Percentiles rank a stretch among this genome's conserved stretches.
phyloP scores from a whole-genome alignment of 2,113 vertebrate genomes.

The Pelecanus crispus region DNA sequence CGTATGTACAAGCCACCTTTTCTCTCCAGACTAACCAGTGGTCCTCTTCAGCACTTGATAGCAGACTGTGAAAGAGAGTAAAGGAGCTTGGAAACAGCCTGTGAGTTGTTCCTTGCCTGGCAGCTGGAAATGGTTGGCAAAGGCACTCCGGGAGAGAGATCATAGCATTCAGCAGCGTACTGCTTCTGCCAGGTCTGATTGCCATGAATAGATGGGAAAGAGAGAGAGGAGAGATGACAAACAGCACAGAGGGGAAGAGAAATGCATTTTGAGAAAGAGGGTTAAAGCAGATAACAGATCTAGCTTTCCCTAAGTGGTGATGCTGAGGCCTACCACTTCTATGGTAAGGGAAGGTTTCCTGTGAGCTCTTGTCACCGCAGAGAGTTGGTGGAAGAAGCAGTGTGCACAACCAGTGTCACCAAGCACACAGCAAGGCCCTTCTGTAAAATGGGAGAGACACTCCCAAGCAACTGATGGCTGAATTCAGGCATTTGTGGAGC shows the following conservation, averaged over 20 bases:
- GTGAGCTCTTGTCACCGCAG: background rate
- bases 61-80: background rate
- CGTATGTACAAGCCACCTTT: background rate
- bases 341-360: background rate
- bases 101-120: background rate
- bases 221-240: background rate
- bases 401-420: fast-evolving
- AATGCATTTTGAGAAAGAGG: background rate
- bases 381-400: background rate
- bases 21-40: background rate
- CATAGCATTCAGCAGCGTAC: background rate
- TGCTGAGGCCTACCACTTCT: background rate
- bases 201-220: background rate
- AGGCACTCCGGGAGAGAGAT: background rate
- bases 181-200: constrained; percentile 14
- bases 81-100: background rate
- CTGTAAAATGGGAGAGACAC: background rate
- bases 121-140: constrained; percentile 15
- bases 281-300: background rate
- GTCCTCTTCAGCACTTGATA: background rate
- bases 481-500: background rate
- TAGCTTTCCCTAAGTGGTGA: background rate
- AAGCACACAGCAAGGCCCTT: background rate
- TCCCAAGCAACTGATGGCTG: background rate
- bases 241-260: background rate